Percentiles rank a stretch among this genome's conserved stretches.
Conservation (phyloP, 2,797 vertebrate species). For the Numenius phaeopus region DNA sequence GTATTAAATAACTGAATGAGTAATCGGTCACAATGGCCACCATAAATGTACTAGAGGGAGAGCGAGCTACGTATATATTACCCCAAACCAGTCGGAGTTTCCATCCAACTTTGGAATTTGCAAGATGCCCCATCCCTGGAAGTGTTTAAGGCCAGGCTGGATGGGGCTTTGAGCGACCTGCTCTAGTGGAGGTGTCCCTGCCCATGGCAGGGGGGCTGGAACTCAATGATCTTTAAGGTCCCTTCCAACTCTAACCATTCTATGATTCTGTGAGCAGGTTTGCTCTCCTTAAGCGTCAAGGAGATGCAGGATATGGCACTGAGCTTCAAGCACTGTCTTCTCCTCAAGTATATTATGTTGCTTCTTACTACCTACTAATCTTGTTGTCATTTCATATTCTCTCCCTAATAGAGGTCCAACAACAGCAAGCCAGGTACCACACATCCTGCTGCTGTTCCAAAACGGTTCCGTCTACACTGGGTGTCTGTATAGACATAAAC, state of each 20-base stretch:
- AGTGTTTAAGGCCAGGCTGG: too few relatives aligned
- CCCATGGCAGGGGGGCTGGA: too few relatives aligned
- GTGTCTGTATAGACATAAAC: neutral
- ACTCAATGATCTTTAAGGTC: too few relatives aligned
- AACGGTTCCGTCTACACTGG: neutral
- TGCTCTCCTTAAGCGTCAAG: neutral
- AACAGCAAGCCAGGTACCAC: neutral
- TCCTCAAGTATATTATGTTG: neutral
- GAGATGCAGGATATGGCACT: neutral
- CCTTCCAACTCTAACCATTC: too few relatives aligned
- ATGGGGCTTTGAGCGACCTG: too few relatives aligned
- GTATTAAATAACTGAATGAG: neutral
- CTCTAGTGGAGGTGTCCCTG: too few relatives aligned
- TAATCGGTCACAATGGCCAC: neutral
- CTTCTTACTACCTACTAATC: neutral
- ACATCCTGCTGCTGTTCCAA: neutral
- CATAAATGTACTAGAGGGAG: neutral
- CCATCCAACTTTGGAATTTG: neutral
- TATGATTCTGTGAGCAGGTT: neutral
- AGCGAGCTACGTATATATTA: accelerated
- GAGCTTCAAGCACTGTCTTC: neutral
- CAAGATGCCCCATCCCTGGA: neutral
- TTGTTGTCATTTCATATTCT: neutral
- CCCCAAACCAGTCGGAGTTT: neutral
- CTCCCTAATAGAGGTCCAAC: neutral